A percentile compares a stretch with the other conserved stretches of the same genome.
Evolutionary conservation across 2,797 vertebrate genomes (phyloP).

Genomic region (Tympanoctomys barrerae): DNA sequence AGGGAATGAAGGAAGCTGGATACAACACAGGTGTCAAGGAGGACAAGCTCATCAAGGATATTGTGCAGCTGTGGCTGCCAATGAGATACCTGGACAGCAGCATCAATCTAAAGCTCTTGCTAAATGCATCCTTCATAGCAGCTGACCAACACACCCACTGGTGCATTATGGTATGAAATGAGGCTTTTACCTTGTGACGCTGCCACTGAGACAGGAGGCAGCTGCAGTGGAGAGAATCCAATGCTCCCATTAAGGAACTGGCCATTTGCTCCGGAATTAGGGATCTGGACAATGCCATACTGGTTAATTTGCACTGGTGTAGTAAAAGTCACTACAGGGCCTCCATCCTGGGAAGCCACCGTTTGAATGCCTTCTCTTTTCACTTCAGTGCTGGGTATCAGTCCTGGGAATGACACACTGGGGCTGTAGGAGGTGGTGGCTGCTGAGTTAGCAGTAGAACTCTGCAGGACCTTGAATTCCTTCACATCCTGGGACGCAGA

Average conservation of each 20-base stretch:
- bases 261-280: slow-evolving; percentile 92
- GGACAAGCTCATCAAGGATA: slow-evolving; percentile 51
- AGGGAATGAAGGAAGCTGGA: background rate
- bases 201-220: slow-evolving; percentile 93
- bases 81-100: background rate
- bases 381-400: slow-evolving; percentile 93
- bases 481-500: slow-evolving; percentile 92
- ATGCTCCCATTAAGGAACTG: slow-evolving; percentile 93
- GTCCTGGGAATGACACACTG: slow-evolving; percentile 91
- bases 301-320: slow-evolving; percentile 96
- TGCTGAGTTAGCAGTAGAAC: slow-evolving; percentile 88
- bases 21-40: background rate
- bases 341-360: slow-evolving; percentile 93
- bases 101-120: slow-evolving; percentile 53
- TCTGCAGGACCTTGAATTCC: slow-evolving; percentile 92
- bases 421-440: slow-evolving; percentile 90
- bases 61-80: background rate
- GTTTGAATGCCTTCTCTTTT: slow-evolving; percentile 95
- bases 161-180: slow-evolving; percentile 69
- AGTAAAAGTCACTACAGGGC: slow-evolving; percentile 95
- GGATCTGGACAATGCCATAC: slow-evolving; percentile 97
- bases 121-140: background rate
- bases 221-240: slow-evolving; percentile 94
- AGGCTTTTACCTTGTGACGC: slow-evolving; percentile 93
- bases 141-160: background rate